Conservation (phyloP, 2,113 vertebrate genomes). For the Rattus norvegicus region GRCr8 NC_086020.1:14037501-14038000, state of each 20-base stretch:
- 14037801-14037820: slow-evolving; percentile 79
- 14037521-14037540: too few species aligned
- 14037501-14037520: too few species aligned
- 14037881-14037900: slow-evolving; percentile 64
- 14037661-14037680: too few species aligned
- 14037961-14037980: slow-evolving; percentile 80
- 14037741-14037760: slow-evolving; percentile 73
- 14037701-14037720: background rate
- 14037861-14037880: background rate
- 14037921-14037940: slow-evolving; percentile 79
- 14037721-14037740: slow-evolving; percentile 78
- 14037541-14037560: too few species aligned
- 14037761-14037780: slow-evolving; percentile 77
- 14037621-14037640: accelerated
- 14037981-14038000: slow-evolving; percentile 80
- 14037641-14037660: accelerated
- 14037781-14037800: slow-evolving; percentile 65
- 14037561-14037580: slow-evolving; percentile 72
- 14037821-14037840: slow-evolving; percentile 68
- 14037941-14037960: slow-evolving; percentile 80
- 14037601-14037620: accelerated
- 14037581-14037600: background rate
- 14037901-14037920: slow-evolving; percentile 79
- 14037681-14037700: slow-evolving; percentile 24
- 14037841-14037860: background rate